A percentile compares a stretch with the other conserved stretches of the same genome.
These are phyloP conservation scores for Elachura formosa DNA, from an alignment of 2,113 vertebrate genomes.

Conservation along the genomic window DNA sequence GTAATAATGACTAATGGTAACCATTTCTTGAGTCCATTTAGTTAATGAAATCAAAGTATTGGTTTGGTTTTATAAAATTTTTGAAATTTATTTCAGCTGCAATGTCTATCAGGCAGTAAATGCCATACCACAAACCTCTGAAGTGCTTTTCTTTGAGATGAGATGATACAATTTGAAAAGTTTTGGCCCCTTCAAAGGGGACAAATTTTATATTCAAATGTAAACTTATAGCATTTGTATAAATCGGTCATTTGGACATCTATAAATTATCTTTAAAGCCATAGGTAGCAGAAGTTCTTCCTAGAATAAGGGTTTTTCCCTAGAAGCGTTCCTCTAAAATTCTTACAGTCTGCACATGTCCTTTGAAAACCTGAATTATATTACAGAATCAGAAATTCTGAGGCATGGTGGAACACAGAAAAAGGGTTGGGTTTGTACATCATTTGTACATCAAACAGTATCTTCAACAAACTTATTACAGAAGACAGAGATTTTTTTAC, in stretches of 20 bases:
- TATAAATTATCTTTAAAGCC: not conserved
- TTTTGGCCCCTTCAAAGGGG: not conserved
- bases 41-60: conserved; percentile 31
- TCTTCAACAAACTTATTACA: not conserved
- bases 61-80: conserved; percentile 13
- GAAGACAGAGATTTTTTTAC: not conserved
- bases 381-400: not conserved
- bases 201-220: not conserved
- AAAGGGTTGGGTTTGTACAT: not conserved
- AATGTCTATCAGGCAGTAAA: not conserved
- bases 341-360: not conserved
- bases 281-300: not conserved
- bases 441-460: not conserved
- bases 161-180: not conserved
- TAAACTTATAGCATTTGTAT: not conserved
- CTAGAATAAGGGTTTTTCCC: not conserved
- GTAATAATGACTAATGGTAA: conserved; percentile 26
- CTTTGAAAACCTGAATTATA: not conserved
- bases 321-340: not conserved
- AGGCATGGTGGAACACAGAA: not conserved
- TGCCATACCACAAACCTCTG: not conserved
- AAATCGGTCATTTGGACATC: not conserved
- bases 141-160: not conserved
- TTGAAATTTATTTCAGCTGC: not conserved
- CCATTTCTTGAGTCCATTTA: conserved; percentile 10